Conservation (phyloP, 64 coral and sea anemone species). For the Stichodactyla helianthus region DNA sequence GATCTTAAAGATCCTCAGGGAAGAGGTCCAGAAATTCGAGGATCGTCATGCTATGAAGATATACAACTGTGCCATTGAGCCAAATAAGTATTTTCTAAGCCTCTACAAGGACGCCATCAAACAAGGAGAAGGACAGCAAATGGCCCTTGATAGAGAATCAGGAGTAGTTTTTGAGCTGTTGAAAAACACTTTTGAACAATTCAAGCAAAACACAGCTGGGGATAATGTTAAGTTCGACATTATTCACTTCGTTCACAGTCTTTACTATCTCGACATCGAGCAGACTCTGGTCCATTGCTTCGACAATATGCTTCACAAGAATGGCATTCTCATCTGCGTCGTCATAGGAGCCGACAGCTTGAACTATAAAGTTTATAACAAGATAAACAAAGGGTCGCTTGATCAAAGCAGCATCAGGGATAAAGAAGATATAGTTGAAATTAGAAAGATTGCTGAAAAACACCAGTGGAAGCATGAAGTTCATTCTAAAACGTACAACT, state of each 20-base stretch:
- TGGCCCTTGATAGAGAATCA: neutral
- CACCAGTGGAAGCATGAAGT: neutral
- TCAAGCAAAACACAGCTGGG: neutral
- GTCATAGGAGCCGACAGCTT: neutral
- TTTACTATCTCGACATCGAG: constrained; percentile 10
- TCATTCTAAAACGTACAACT: constrained; percentile 2
- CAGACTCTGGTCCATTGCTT: neutral
- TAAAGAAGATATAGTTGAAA: neutral
- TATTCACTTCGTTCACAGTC: constrained; percentile 31
- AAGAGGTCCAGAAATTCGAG: neutral
- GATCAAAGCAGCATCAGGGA: neutral
- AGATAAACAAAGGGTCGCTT: neutral
- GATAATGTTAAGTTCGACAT: constrained; percentile 16
- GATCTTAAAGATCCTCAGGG: constrained; percentile 25
- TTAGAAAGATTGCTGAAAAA: constrained; percentile 10
- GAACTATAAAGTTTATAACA: neutral
- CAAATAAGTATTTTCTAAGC: constrained; percentile 11
- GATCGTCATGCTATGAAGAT: constrained; percentile 14
- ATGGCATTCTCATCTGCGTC: neutral
- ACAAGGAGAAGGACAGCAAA: neutral
- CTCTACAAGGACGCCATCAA: constrained; percentile 8
- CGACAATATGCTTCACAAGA: neutral
- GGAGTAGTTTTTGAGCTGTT: constrained; percentile 1
- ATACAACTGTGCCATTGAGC: constrained; percentile 16
- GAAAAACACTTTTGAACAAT: constrained; percentile 10